A percentile compares a stretch with the other conserved stretches of the same genome.
Conservation (phyloP, 2,113 vertebrate species). For the Myiozetetes cayanensis region DNA sequence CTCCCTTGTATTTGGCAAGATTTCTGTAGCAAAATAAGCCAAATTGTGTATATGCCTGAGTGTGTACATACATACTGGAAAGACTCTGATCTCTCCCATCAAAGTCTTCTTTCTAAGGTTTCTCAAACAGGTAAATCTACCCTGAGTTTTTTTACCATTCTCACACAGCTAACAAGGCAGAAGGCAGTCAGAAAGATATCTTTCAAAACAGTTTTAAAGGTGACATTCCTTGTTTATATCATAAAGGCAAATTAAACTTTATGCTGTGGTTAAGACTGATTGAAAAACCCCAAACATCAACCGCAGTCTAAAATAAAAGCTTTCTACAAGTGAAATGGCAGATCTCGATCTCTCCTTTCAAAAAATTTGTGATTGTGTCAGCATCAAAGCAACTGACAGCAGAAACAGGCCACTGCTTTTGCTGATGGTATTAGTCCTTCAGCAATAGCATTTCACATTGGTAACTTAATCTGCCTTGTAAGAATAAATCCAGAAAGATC, state of each 20-base stretch:
- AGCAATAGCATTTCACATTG: background rate
- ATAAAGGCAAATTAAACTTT: background rate
- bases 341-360: background rate
- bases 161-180: background rate
- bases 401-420: background rate
- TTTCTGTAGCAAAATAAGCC: background rate
- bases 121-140: background rate
- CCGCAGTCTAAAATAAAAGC: background rate
- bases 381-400: background rate
- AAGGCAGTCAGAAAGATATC: background rate
- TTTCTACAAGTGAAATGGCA: background rate
- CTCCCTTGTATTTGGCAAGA: background rate
- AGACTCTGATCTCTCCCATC: background rate
- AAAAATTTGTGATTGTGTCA: background rate
- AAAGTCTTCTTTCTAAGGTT: background rate
- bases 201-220: background rate
- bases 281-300: background rate
- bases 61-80: accelerated
- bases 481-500: background rate
- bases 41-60: background rate
- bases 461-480: background rate
- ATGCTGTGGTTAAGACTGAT: background rate
- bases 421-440: background rate
- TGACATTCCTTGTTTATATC: background rate
- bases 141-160: background rate